These are phyloP conservation scores for Diadophis punctatus DNA, from an alignment of 2,113 vertebrate species.

Conservation along the genomic window DNA sequence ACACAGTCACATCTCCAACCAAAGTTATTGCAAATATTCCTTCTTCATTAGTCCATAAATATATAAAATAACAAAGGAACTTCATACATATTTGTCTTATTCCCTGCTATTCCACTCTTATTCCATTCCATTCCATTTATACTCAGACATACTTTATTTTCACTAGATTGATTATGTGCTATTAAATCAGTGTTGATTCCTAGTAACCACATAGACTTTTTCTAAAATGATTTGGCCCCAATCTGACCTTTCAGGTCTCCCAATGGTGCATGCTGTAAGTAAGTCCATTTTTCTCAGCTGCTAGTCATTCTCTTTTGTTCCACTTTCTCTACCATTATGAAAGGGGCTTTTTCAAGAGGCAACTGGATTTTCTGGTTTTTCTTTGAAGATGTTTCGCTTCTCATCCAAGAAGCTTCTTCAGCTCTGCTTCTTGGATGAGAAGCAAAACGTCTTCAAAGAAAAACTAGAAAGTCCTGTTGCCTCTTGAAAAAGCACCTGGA, in stretches of 20 bases:
- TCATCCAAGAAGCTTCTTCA: no score
- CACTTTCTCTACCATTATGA: no score
- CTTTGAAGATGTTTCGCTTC: no score
- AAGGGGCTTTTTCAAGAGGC: no score
- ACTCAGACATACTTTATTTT: background rate
- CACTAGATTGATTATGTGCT: background rate
- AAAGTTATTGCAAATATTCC: background rate
- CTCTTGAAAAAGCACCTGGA: no score
- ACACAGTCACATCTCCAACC: background rate
- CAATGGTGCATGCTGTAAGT: background rate
- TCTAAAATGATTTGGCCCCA: background rate
- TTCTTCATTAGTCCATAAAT: background rate
- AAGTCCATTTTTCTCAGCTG: background rate
- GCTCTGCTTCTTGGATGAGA: no score
- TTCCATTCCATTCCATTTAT: background rate
- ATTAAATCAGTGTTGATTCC: background rate
- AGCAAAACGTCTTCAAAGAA: no score
- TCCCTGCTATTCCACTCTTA: background rate
- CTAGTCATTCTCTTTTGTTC: no score
- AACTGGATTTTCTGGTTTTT: no score
- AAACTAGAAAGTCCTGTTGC: no score
- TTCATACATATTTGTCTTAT: background rate
- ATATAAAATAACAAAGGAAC: background rate
- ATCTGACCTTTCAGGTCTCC: background rate
- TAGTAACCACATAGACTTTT: no score